phyloP scores from a whole-genome alignment of 2,797 vertebrate genomes.

The Serranus cabrilla region DNA sequence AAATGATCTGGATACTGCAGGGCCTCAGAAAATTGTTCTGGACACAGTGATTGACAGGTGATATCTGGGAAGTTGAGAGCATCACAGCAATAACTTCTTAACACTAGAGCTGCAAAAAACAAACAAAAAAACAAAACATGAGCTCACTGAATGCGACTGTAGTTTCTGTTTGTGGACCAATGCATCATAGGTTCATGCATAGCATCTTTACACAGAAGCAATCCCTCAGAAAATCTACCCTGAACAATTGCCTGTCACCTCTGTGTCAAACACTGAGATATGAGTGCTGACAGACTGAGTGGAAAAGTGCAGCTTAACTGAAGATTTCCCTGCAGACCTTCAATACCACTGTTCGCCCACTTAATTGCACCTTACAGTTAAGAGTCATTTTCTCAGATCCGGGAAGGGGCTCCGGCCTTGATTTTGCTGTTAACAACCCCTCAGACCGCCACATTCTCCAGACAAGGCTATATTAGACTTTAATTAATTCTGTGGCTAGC shows the following conservation, averaged over 20 bases:
- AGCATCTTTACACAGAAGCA: slow-evolving; percentile 28
- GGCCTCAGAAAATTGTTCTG: not conserved
- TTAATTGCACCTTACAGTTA: slow-evolving; percentile 84
- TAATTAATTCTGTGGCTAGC: slow-evolving; percentile 85
- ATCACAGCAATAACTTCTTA: not conserved
- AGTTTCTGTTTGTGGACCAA: not conserved
- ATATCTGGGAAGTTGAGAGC: not conserved
- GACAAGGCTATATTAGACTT: slow-evolving; percentile 82
- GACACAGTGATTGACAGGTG: slow-evolving; percentile 9
- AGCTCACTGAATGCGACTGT: not conserved
- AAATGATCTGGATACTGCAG: not conserved
- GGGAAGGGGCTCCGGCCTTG: slow-evolving; percentile 74
- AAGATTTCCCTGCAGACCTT: slow-evolving; percentile 85
- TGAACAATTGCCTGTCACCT: slow-evolving; percentile 41
- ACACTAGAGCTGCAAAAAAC: slow-evolving; percentile 1
- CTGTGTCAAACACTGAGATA: slow-evolving; percentile 45
- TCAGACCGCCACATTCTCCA: slow-evolving; percentile 78
- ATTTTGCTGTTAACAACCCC: slow-evolving; percentile 81
- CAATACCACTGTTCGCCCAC: slow-evolving; percentile 69
- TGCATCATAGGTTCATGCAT: slow-evolving; percentile 6
- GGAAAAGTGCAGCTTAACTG: slow-evolving; percentile 72
- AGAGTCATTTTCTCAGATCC: slow-evolving; percentile 80
- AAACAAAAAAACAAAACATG: not conserved
- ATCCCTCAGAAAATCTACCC: slow-evolving; percentile 19
- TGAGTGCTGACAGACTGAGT: slow-evolving; percentile 39